These are phyloP conservation scores for Trinorchestia longiramus DNA, from an alignment of 1,140 invertebrate species.

Conservation along the genomic window DNA sequence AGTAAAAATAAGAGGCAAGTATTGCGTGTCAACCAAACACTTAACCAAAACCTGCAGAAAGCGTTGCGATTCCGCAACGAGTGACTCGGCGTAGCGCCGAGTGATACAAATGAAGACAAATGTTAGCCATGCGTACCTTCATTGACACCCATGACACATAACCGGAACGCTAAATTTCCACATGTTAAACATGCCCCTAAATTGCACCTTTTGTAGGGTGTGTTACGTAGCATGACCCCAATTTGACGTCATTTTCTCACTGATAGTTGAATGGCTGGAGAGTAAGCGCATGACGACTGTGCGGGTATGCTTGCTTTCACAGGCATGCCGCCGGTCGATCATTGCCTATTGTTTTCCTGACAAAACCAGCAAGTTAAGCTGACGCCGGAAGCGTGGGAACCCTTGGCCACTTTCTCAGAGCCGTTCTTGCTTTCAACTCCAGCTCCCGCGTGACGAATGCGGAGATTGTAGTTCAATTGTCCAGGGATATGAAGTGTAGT, in stretches of 20 bases:
- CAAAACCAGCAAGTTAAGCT: neutral
- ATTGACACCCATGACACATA: neutral
- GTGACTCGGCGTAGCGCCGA: neutral
- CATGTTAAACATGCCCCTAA: neutral
- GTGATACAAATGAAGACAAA: neutral
- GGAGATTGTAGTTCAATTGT: neutral
- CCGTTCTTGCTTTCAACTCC: neutral
- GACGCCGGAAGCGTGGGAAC: slow-evolving; percentile 33
- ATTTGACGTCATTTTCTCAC: too few species aligned
- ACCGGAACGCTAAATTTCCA: neutral
- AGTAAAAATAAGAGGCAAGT: neutral
- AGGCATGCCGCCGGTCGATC: neutral
- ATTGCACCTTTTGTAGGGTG: neutral
- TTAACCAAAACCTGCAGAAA: neutral
- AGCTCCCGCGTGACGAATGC: neutral
- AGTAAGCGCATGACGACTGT: neutral
- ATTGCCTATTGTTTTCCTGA: neutral
- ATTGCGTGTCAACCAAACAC: neutral
- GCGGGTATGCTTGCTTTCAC: slow-evolving; percentile 28
- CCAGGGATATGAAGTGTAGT: neutral
- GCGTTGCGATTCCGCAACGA: neutral
- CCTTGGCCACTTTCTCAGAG: neutral
- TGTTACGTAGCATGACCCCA: neutral
- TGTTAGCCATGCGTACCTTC: neutral
- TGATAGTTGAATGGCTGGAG: neutral